These are phyloP conservation scores for Garrulus glandarius DNA, from an alignment of 2,797 vertebrate species.

Conservation along the genomic window DNA sequence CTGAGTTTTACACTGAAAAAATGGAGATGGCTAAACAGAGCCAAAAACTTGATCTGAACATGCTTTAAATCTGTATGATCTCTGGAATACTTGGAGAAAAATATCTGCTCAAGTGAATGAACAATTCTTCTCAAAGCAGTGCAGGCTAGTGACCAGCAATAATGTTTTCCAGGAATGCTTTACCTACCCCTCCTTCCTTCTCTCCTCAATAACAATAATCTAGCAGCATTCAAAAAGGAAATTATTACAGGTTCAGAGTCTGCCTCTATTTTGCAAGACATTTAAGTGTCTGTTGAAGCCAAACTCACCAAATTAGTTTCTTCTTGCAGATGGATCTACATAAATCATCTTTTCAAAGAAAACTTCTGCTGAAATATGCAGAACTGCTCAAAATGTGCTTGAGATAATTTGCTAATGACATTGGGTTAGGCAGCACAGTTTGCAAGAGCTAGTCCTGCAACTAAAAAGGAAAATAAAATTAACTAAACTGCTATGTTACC, in stretches of 20 bases:
- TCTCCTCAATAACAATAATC: not conserved
- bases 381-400: not conserved
- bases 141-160: not conserved
- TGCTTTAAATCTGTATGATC: not conserved
- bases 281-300: not conserved
- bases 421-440: not conserved
- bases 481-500: not conserved
- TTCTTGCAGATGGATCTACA: not conserved
- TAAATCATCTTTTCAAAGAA: not conserved
- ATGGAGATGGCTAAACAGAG: not conserved
- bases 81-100: not conserved
- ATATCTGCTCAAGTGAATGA: not conserved
- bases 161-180: not conserved
- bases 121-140: not conserved
- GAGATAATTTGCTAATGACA: not conserved
- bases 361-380: not conserved
- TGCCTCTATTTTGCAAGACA: not conserved
- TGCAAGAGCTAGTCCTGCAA: not conserved
- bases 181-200: not conserved
- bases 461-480: not conserved
- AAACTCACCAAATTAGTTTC: not conserved
- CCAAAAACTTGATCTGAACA: not conserved
- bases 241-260: not conserved
- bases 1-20: not conserved
- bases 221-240: not conserved